Evolutionary conservation across 2,888 invertebrate species (phyloP).

Genomic region (Ecliptopera silaceata): DNA sequence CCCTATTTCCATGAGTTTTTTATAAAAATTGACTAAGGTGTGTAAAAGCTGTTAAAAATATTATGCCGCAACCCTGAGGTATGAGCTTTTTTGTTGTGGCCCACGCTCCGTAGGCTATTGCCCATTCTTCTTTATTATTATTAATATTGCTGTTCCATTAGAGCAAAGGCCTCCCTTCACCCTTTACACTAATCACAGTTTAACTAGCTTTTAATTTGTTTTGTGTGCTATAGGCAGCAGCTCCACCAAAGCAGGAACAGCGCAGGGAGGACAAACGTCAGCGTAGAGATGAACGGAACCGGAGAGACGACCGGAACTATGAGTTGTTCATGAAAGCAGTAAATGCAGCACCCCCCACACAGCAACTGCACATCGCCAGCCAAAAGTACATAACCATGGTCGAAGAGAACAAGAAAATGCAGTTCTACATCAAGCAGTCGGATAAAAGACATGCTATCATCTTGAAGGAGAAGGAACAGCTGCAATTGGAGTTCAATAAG

Average conservation of each 20-base stretch:
- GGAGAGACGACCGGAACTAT: constrained; percentile 83
- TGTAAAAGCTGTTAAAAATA: no score
- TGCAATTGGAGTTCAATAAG: constrained; percentile 92
- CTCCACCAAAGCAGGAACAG: constrained; percentile 44
- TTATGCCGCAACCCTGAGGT: no score
- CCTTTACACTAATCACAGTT: no score
- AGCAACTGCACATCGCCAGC: constrained; percentile 86
- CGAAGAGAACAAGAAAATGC: constrained; percentile 87
- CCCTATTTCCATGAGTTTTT: no score
- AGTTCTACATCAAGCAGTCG: constrained; percentile 81
- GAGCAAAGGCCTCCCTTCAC: no score
- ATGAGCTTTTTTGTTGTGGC: no score
- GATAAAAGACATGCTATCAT: constrained; percentile 84
- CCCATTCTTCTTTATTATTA: no score
- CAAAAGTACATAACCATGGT: constrained; percentile 90
- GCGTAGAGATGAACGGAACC: constrained; percentile 69
- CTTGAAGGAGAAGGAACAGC: constrained; percentile 90
- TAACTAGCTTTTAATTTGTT: no score
- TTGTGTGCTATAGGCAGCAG: constrained; percentile 51
- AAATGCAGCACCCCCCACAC: constrained; percentile 80
- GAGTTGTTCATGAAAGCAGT: constrained; percentile 87
- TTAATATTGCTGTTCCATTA: no score
- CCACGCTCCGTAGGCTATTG: no score
- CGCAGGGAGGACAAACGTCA: constrained; percentile 51
- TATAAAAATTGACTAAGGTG: no score